Conservation (phyloP, 2,888 invertebrate genomes). For the Beris chalybata region DNA sequence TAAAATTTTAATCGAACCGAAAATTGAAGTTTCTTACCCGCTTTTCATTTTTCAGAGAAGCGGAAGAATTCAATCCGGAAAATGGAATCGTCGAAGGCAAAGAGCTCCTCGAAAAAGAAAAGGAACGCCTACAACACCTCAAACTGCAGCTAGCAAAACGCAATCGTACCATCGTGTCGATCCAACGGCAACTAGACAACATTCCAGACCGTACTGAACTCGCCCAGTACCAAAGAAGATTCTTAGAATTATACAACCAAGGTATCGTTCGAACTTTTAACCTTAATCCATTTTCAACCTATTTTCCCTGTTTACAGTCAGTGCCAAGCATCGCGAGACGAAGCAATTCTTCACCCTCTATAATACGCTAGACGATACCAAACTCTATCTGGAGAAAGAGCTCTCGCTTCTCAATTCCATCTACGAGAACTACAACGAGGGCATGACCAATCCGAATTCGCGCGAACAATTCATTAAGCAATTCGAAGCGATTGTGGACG, state of each 20-base stretch:
- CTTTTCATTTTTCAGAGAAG: slow-evolving; percentile 49
- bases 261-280: slow-evolving; percentile 57
- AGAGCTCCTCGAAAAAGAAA: slow-evolving; percentile 64
- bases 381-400: slow-evolving; percentile 90
- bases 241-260: slow-evolving; percentile 95
- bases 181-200: slow-evolving; percentile 87
- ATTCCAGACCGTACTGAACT: slow-evolving; percentile 91
- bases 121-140: slow-evolving; percentile 64
- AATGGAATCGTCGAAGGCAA: slow-evolving; percentile 59
- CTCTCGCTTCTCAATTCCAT: slow-evolving; percentile 85
- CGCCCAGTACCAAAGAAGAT: slow-evolving; percentile 92
- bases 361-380: slow-evolving; percentile 94
- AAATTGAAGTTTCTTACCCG: slow-evolving; percentile 42
- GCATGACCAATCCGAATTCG: slow-evolving; percentile 76
- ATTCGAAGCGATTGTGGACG: slow-evolving; percentile 85
- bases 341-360: slow-evolving; percentile 96
- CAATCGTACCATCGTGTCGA: slow-evolving; percentile 75
- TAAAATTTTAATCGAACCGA: slow-evolving; percentile 53
- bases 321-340: slow-evolving; percentile 93
- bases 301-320: slow-evolving; percentile 64
- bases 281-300: background rate
- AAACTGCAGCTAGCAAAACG: slow-evolving; percentile 75
- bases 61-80: slow-evolving; percentile 56
- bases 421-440: slow-evolving; percentile 83
- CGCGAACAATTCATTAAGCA: slow-evolving; percentile 90